These are phyloP conservation scores for Ciconia stormi DNA, from an alignment of 2,113 vertebrate species.

Conservation along the genomic window DNA sequence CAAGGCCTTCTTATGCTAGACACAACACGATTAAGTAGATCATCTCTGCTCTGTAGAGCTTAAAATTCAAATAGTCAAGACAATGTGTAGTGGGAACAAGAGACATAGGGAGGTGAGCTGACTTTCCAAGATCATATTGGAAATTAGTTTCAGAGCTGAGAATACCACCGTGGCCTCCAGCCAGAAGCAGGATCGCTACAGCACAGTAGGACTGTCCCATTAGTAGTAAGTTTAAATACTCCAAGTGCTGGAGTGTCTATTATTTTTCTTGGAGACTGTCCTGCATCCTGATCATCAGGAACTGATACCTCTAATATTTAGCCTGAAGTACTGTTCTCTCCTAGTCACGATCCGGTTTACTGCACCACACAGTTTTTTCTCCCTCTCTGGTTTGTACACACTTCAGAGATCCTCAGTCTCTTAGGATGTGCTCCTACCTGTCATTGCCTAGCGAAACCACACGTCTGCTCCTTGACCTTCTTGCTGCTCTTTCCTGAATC, in stretches of 20 bases:
- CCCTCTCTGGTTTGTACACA: background rate
- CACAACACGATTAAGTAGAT: background rate
- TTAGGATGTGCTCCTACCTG: background rate
- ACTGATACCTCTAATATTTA: background rate
- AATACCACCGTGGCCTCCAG: background rate
- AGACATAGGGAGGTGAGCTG: background rate
- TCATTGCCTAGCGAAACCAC: background rate
- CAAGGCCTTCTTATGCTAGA: background rate
- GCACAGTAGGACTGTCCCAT: rapidly evolving
- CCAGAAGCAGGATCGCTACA: background rate
- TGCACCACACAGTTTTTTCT: background rate
- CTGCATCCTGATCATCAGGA: background rate
- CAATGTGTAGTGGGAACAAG: background rate
- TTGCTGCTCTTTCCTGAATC: background rate
- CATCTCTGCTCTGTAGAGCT: background rate
- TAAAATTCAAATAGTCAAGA: background rate
- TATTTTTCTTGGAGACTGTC: background rate
- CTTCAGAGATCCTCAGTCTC: background rate
- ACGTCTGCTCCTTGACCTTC: background rate
- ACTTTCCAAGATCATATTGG: background rate
- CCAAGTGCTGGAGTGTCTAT: background rate
- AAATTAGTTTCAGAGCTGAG: background rate
- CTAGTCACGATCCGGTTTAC: background rate
- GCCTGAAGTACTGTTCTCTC: background rate
- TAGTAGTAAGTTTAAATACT: background rate